phyloP scores from a whole-genome alignment of 2,113 vertebrate species.

The Stomatorhinus ivindoensis region DNA sequence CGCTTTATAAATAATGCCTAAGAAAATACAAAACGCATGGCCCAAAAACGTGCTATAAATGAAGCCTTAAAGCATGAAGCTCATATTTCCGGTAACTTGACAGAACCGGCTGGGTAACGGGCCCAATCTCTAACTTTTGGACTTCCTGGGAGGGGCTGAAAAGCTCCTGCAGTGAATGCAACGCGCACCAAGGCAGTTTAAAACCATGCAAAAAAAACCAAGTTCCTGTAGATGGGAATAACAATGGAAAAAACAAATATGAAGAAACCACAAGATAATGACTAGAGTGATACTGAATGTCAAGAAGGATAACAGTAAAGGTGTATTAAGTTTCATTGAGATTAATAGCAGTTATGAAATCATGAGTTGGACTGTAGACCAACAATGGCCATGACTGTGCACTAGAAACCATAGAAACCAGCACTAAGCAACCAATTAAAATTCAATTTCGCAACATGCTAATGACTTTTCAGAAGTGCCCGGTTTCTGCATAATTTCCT shows the following conservation, averaged over 20 bases:
- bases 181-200: neutral
- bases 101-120: neutral
- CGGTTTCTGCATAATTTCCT: neutral
- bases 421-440: neutral
- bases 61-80: neutral
- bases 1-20: neutral
- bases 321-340: neutral
- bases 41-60: neutral
- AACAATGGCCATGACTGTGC: neutral
- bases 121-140: neutral
- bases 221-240: neutral
- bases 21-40: neutral
- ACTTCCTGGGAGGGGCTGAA: neutral
- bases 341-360: neutral
- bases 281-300: neutral
- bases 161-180: neutral
- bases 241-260: neutral
- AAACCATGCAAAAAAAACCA: neutral
- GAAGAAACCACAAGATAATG: neutral
- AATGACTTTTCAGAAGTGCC: neutral
- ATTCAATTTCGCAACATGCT: neutral
- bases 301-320: neutral
- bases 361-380: neutral
- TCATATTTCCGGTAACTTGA: neutral
- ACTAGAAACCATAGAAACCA: neutral